phyloP scores from a whole-genome alignment of 2,797 vertebrate species.

The Fringilla coelebs region DNA sequence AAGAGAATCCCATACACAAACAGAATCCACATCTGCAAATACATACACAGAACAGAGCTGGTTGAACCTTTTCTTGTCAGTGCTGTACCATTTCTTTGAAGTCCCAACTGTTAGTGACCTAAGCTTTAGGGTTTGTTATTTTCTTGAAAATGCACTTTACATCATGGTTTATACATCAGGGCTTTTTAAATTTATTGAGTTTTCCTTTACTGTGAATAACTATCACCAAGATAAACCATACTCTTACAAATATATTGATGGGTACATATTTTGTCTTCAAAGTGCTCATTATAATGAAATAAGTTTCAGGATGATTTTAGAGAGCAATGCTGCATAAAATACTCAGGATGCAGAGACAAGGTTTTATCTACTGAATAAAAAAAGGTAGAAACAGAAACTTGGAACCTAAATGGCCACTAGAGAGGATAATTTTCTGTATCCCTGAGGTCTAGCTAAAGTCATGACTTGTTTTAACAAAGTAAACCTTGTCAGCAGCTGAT shows the following conservation, averaged over 20 bases:
- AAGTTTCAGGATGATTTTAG: neutral
- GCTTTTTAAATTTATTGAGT: neutral
- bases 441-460: neutral
- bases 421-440: neutral
- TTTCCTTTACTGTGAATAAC: neutral
- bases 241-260: neutral
- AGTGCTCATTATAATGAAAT: neutral
- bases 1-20: rapidly evolving
- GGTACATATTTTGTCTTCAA: neutral
- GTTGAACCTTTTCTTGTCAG: neutral
- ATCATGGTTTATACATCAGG: neutral
- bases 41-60: neutral
- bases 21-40: rapidly evolving
- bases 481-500: rapidly evolving
- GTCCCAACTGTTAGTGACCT: neutral
- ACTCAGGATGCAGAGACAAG: neutral
- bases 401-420: neutral
- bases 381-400: neutral
- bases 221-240: neutral
- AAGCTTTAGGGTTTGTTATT: neutral
- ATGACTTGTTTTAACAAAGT: neutral
- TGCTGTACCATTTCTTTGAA: neutral
- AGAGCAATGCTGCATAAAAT: neutral
- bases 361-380: neutral
- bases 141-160: neutral